Base-by-base conservation (phyloP, 2,888 invertebrate genomes). In the Blomia tropicalis region DNA sequence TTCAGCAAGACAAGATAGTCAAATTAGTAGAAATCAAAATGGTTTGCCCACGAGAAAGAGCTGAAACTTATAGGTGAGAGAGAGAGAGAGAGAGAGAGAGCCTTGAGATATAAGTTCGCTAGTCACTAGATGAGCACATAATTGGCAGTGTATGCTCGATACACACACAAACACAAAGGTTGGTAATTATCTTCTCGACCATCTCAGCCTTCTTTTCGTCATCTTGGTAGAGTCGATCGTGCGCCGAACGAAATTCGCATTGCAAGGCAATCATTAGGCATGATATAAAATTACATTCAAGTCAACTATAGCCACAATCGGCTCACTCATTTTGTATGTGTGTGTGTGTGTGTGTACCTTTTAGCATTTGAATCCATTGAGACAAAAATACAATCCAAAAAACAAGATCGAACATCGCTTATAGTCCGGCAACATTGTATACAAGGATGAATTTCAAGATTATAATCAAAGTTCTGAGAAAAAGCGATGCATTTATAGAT, bases 141-240 rank as follows among this genome's bases (percentile, higher is more conserved):
- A 47, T 47, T 47, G 51, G 23, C 22, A 47, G 51, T 41, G 41
- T 41, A 47, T 11, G 27, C 51, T 14, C 23, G 5, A 27, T 11
- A n/a, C 51, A 14, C n/a, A n/a, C n/a, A n/a, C 51, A 22, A 7
- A 22, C 7, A 14, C 51, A 47, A 47, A 47, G 7, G 51, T 47
- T n/a, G 7, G 51, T 47, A 47, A 47, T 47, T 47, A 47, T 47
- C 51, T 47, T 22, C 51, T n/a, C n/a, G n/a, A n/a, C n/a, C n/a
- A n/a, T n/a, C n/a, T n/a, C n/a, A n/a, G n/a, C n/a, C n/a, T n/a
- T n/a, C n/a, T n/a, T n/a, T n/a, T n/a, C 7, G 51, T n/a, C 51
- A 47, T 47, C 51, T 47, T 47, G 51, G 51, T 47, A 7, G 51
- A 11, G 51, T 47, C 51, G n/a, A n/a, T n/a, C n/a, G n/a, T n/a